phyloP scores from a whole-genome alignment of 2,113 vertebrate genomes.

The Lota lota region DNA sequence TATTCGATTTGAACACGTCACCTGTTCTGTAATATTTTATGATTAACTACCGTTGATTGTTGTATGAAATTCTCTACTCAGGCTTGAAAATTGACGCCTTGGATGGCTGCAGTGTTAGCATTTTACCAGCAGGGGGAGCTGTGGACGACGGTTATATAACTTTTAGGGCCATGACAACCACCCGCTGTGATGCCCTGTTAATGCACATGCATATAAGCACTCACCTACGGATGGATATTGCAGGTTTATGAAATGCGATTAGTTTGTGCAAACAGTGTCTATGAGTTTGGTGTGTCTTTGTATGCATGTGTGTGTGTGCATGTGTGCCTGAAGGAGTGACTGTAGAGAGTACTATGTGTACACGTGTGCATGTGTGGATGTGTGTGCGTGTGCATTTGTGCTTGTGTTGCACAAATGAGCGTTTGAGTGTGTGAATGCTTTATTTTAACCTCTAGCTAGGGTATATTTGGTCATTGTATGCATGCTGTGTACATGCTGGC shows the following conservation, averaged over 20 bases:
- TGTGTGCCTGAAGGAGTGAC: background rate
- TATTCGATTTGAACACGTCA: conserved; percentile 33
- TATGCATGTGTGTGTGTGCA: background rate
- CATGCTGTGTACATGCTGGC: conserved; percentile 22
- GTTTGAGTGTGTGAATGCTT: background rate
- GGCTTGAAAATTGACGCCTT: conserved; percentile 48
- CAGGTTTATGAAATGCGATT: conserved; percentile 43
- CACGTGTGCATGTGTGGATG: background rate
- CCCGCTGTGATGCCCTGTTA: conserved; percentile 47
- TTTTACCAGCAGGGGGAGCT: conserved; percentile 64
- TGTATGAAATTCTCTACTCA: conserved; percentile 62
- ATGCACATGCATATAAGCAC: conserved; percentile 52
- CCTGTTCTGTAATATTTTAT: conserved; percentile 24
- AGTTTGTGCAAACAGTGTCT: conserved; percentile 19
- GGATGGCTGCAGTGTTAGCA: conserved; percentile 53
- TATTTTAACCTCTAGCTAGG: conserved; percentile 1
- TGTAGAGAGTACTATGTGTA: too few species aligned
- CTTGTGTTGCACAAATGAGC: background rate
- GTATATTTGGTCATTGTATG: conserved; percentile 13
- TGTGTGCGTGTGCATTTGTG: conserved; percentile 2
- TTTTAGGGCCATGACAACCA: conserved; percentile 53
- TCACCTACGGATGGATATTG: conserved; percentile 20
- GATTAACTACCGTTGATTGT: conserved; percentile 11
- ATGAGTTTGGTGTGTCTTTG: conserved; percentile 11
- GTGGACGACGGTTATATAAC: conserved; percentile 32